Base-by-base conservation (phyloP, 2,113 vertebrate genomes). In the Hylia prasina region DNA sequence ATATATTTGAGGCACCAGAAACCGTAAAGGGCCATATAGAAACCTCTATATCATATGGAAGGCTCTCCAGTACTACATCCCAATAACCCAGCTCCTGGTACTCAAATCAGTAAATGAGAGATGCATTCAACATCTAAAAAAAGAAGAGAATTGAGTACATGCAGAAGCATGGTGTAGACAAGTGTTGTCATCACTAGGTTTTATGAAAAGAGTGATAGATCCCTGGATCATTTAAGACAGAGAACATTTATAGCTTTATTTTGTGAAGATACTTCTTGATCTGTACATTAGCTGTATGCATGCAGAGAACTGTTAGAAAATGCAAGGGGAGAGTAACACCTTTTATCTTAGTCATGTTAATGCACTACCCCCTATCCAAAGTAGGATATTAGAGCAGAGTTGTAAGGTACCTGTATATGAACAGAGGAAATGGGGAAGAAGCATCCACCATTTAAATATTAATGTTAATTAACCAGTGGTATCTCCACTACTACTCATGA, bases 201-300 rank as follows among this genome's bases (percentile, higher is more conserved):
- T 66, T 61, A 24, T 23, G 4, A 33, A 56, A 70, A 92, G 9
- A 30, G 2, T 33, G 39, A 42, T 31, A 70, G 4, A 6, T 78
- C 4, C 8, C 6, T 64, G 44, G 8, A 24, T 53, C 15, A 27
- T 82, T 54, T 75, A 30, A 58, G 68, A n/a, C 8, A 33, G 5
- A 44, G 71, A 87, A 75, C 1, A 47, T 44, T 65, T 57, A 30
- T 12, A 40, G 9, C 18, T 57, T 61, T 5, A 58, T 48, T 82
- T 93, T 54, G 6, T 37, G 48, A 64, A 33, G 7, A 68, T 14
- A 30, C 2, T 23, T 25, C 22, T 63, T 76, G 23, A 18, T 50
- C 30, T 78, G 8, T 61, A 10, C 1, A 0, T 28, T n/a, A 48
- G 2, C 11, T 1, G 1, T 22, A 15, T 22, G 24, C 5, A 12